phyloP scores from a whole-genome alignment of 2,797 vertebrate species.

The Clamator glandarius region DNA sequence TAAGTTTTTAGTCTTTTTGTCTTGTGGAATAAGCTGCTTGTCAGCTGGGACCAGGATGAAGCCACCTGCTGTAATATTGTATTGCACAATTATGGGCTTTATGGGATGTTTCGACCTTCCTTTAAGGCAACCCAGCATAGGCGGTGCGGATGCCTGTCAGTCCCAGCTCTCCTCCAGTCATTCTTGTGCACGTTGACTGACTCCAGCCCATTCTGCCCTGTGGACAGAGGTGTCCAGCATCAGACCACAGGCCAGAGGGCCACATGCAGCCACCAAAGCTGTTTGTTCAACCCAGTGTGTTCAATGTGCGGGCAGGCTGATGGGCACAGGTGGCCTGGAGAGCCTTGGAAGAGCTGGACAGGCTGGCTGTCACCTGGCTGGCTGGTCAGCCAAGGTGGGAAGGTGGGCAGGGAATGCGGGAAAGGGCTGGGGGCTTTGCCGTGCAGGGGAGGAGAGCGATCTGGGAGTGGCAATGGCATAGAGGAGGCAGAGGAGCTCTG shows the following conservation, averaged over 20 bases:
- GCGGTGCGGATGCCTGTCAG: background rate
- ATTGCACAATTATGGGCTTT: slow-evolving; percentile 53
- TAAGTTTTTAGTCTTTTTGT: background rate
- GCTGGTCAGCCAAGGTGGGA: background rate
- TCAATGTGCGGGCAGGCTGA: background rate
- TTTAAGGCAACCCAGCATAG: background rate
- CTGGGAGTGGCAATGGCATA: background rate
- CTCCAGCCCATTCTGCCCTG: background rate
- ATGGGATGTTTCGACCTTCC: slow-evolving; percentile 31
- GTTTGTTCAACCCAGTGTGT: background rate
- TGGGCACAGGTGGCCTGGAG: rapidly evolving
- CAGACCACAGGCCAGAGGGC: background rate
- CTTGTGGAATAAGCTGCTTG: slow-evolving; percentile 32
- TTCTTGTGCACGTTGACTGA: background rate
- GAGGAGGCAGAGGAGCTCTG: background rate
- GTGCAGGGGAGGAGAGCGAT: background rate
- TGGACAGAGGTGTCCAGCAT: background rate
- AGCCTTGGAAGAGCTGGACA: background rate
- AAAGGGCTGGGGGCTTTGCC: background rate
- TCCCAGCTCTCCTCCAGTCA: background rate
- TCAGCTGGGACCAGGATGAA: slow-evolving; percentile 60
- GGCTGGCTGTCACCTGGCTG: background rate
- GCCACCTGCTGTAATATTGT: slow-evolving; percentile 22
- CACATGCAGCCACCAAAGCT: background rate
- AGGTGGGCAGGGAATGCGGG: background rate